Base-by-base conservation (phyloP, 1,140 invertebrate species). In the Dendrolimus punctatus region DNA sequence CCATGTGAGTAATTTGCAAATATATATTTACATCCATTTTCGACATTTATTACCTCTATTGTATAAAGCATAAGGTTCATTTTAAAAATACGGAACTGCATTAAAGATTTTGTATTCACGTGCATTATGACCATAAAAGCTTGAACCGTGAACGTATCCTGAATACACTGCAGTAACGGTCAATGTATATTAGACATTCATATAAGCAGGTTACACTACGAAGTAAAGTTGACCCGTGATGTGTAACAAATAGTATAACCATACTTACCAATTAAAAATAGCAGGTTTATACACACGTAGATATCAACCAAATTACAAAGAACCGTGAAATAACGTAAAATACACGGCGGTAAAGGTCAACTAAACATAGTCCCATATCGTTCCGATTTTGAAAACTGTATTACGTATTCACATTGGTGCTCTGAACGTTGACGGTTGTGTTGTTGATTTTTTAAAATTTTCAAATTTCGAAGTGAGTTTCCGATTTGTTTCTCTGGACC, bases 381-480 rank as follows among this genome's bases (percentile, higher is more conserved):
- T 72, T 71, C 66, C 68, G 65, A 76, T 77, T 80, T 77, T 77
- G 70, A 80, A 73, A 71, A 71, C 58, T 64, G 59, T 68, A 71
- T 71, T 76, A 71, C 59, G 68, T 78, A 79, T 79, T 79, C 70
- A 68, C 58, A 73, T 73, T 73, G 64, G 66, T 57, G 64, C 66
- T 61, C 58, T 62, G 59, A 59, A 55, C 53, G 58, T 56, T 55
- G 57, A 38, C 51, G 60, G 66, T 66, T 64, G 66, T 73, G 60
- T 68, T 67, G 58, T 56, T 66, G 57, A 69, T 62, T 64, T 61
- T 62, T 61, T 57, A 56, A 23, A 23, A 60, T 68, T 54, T 66
- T 66, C 53, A 46, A 62, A 63, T 62, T 62, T 44, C n/a, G 41
- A 39, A 53, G 41, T 43, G 51, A 53, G 62, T 51, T 50, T 52